Conservation (phyloP, 2,888 invertebrate species). For the Corbicula japonica region DNA sequence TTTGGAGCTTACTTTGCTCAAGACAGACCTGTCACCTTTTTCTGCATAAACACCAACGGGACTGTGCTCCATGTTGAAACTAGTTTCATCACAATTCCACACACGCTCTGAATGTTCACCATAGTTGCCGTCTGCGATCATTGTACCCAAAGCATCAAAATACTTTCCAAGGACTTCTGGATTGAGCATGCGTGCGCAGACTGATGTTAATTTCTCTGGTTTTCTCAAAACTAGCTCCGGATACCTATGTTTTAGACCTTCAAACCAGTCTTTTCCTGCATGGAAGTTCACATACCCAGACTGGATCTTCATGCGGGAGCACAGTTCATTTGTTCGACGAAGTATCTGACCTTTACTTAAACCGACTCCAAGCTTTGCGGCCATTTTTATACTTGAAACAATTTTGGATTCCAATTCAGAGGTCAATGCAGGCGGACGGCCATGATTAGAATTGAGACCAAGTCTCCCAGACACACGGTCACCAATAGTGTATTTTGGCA, state of each 20-base stretch:
- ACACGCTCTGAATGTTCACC: not conserved
- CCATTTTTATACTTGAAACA: not conserved
- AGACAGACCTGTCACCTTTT: conserved; percentile 11
- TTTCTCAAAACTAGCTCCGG: conserved; percentile 13
- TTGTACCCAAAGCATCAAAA: conserved; percentile 21
- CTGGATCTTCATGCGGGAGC: not conserved
- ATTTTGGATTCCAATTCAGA: not conserved
- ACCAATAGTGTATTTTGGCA: too few species aligned
- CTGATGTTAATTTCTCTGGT: conserved; percentile 5
- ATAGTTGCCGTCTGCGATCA: conserved; percentile 11
- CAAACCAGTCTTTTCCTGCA: conserved; percentile 24
- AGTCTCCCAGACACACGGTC: too few species aligned
- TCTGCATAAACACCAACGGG: conserved; percentile 4
- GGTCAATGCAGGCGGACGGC: too few species aligned
- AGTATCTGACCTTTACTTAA: conserved; percentile 15
- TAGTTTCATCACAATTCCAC: conserved; percentile 27
- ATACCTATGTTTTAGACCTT: conserved; percentile 2
- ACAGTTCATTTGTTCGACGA: not conserved
- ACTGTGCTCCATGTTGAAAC: conserved; percentile 15
- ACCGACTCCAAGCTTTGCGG: conserved; percentile 20
- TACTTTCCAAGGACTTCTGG: conserved; percentile 14
- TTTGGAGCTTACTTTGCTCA: too few species aligned
- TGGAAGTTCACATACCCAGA: not conserved
- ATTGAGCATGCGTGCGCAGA: conserved; percentile 16
- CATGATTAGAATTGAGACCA: too few species aligned